These are phyloP conservation scores for Edolisoma coerulescens DNA, from an alignment of 2,113 vertebrate genomes.

Conservation along the genomic window DNA sequence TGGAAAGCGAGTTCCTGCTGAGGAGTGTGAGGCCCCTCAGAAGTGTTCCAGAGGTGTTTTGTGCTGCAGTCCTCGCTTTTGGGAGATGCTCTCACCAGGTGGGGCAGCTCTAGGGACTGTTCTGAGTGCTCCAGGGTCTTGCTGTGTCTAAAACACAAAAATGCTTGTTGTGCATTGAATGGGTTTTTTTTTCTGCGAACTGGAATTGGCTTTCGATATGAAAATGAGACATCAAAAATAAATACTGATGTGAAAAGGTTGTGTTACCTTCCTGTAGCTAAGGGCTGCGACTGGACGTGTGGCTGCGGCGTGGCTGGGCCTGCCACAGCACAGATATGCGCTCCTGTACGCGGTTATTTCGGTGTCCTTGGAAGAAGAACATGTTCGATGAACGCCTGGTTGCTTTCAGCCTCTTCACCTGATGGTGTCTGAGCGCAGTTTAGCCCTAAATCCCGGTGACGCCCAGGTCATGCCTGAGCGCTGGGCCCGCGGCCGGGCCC, in stretches of 20 bases:
- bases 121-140: fast-evolving
- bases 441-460: fast-evolving
- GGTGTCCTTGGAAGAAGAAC: background rate
- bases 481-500: background rate
- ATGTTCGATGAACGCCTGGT: fast-evolving
- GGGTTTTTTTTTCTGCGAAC: background rate
- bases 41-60: background rate
- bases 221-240: background rate
- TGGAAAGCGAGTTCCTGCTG: background rate
- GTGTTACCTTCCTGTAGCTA: fast-evolving
- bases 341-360: no score
- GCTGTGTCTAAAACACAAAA: background rate
- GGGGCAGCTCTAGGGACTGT: fast-evolving
- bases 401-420: background rate
- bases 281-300: fast-evolving
- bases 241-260: background rate
- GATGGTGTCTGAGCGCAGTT: fast-evolving
- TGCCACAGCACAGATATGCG: fast-evolving
- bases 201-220: background rate
- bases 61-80: background rate
- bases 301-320: fast-evolving
- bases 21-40: background rate
- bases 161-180: no score
- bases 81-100: background rate
- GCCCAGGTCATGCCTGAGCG: fast-evolving